Conservation (phyloP, 1,140 invertebrate genomes). For the Scaptomyza montana region DNA sequence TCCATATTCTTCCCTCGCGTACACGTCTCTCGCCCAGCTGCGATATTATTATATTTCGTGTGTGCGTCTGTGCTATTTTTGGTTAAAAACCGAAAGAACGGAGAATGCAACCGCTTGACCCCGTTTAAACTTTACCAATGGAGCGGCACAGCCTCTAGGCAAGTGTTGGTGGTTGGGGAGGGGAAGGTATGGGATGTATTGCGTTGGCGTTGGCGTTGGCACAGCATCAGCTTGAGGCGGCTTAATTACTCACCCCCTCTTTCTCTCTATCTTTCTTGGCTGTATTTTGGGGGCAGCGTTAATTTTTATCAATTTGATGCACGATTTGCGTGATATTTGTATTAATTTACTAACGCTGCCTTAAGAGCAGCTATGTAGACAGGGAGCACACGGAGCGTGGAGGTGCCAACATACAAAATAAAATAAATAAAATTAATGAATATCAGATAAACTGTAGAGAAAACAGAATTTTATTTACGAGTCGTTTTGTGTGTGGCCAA, state of each 20-base stretch:
- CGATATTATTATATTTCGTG: constrained; percentile 58
- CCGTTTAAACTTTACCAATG: constrained; percentile 68
- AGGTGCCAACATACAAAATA: constrained; percentile 10
- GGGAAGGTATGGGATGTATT: not conserved
- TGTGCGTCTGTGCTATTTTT: constrained; percentile 69
- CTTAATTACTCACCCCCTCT: constrained; percentile 8
- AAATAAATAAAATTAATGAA: not conserved
- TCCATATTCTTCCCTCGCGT: not conserved
- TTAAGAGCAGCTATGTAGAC: constrained; percentile 16
- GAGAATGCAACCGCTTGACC: constrained; percentile 75
- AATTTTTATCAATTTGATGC: constrained; percentile 64
- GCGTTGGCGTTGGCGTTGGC: constrained; percentile 4
- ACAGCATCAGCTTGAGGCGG: constrained; percentile 8
- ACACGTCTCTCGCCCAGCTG: not conserved
- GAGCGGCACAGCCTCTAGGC: constrained; percentile 2
- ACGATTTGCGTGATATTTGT: constrained; percentile 56
- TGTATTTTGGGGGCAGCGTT: constrained; percentile 24
- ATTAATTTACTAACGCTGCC: constrained; percentile 72
- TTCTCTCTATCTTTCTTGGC: constrained; percentile 8
- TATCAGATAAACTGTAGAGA: not conserved
- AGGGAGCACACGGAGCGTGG: not conserved
- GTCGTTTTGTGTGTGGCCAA: constrained; percentile 53
- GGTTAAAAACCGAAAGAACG: constrained; percentile 44
- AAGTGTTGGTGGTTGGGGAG: not conserved
- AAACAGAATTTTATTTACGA: constrained; percentile 63